Evolutionary conservation across 2,113 vertebrate species (phyloP), one percentile per base, ranked within the genome.

Genomic region (Myocastor coypus): DNA sequence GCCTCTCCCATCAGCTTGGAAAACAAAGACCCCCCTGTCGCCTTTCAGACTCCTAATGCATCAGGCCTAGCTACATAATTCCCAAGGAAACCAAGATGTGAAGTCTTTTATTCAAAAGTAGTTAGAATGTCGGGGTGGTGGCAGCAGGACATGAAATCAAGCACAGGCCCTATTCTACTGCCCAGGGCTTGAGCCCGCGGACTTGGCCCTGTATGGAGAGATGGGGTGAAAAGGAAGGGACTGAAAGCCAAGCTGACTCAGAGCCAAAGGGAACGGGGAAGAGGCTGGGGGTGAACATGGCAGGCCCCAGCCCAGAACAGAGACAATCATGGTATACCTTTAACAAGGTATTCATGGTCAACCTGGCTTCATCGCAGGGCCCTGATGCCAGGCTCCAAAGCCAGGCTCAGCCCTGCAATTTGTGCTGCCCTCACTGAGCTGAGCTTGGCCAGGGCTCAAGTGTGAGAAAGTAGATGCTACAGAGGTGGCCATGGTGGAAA

Each of bases 381-480:
- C 69, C 89, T 34, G 30, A 69, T 10, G 20, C 64, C 59, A 84
- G 59, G 77, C 89, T 37, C 83, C 7, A n/a, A 73, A 26, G 34
- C 78, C 61, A 88, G 93, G 26, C 91, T 90, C 77, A 2, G 64
- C 66, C 63, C 80, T 87, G 42, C 83, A 84, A 96, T 96, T 96
- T 93, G 78, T 84, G 91, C 88, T 88, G 11, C 26, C 5, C 92
- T 95, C 66, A 66, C 93, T 1, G 0, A 95, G 95, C 92, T 86
- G 40, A 97, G 95, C 24, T 98, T 98, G 98, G 98, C 98, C 83
- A 4, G 0, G 7, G 5, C 96, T 98, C 98, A 98, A 98, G 96
- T 98, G 90, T 98, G 98, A 98, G 97, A 98, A 98, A 98, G 98
- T 97, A 98, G 97, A 98, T 94, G 86, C 97, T 95, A 57, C 37